A percentile compares a stretch with the other conserved stretches of the same genome.
Evolutionary conservation across 2,113 vertebrate genomes (phyloP).

Genomic region (Periophthalmodon schlosseri): DNA sequence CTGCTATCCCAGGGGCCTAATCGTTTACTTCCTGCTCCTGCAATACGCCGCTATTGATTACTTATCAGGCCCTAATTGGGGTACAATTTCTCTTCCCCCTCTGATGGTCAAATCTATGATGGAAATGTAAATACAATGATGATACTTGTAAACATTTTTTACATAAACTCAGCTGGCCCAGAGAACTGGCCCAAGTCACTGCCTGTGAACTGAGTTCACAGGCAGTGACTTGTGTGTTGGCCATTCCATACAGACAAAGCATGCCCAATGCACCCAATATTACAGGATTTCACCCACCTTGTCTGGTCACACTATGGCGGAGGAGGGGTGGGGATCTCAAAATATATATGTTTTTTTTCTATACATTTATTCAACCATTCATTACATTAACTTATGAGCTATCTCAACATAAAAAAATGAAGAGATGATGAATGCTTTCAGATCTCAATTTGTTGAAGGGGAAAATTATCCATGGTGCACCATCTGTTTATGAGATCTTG

Average conservation of each 20-base stretch:
- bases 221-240: too few species aligned
- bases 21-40: conserved; percentile 94
- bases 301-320: not conserved
- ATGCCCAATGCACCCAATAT: too few species aligned
- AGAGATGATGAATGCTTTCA: conserved; percentile 66
- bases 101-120: conserved; percentile 84
- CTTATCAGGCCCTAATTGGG: conserved; percentile 94
- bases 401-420: not conserved
- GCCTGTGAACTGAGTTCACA: too few species aligned
- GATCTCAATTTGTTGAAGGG: conserved; percentile 21
- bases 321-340: too few species aligned
- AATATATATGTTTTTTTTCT: too few species aligned
- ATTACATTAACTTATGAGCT: not conserved
- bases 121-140: conserved; percentile 90
- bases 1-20: conserved; percentile 89
- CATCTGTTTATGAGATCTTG: conserved; percentile 43
- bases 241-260: too few species aligned
- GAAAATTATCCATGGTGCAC: conserved; percentile 14
- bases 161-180: not conserved
- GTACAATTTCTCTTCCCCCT: conserved; percentile 85
- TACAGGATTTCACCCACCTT: not conserved
- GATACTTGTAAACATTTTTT: conserved; percentile 86
- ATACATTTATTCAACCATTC: not conserved
- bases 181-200: too few species aligned
- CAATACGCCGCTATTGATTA: conserved; percentile 97